Evolutionary conservation across 2,113 vertebrate genomes (phyloP), one percentile per base, ranked within the genome.

Genomic region (Pseudopodoces humilis): DNA sequence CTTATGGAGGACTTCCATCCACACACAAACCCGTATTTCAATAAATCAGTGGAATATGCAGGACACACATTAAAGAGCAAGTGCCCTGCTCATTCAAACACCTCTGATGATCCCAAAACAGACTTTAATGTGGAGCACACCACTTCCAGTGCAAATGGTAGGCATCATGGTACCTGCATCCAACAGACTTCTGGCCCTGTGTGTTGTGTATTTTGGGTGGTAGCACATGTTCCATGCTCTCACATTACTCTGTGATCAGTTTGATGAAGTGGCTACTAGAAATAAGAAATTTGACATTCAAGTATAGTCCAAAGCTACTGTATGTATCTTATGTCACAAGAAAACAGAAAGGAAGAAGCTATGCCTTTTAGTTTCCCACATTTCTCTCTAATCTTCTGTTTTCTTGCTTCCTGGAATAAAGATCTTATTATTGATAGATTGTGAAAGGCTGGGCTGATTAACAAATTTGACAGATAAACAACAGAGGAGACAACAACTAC

Each of bases 181-280:
- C 19, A 31, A n/a, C 27, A 33, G 39, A 70, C 31, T 2, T 7
- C 39, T 17, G 9, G 13, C 15, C 37, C 41, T 43, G 24, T 16
- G 20, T 11, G 10, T 44, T 19, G 0, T 17, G 3, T 27, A 19
- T 72, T 90, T 75, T 69, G 46, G 46, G 24, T 50, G 30, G 43
- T 2, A 69, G 33, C 2, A 1, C 11, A 11, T 4, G n/a, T 37
- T 58, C 23, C 5, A 5, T 2, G 22, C n/a, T 53, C 31, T 80
- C 53, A 21, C 43, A 35, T 59, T 33, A 76, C 18, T 65, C 20
- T 3, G 24, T 13, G 12, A 85, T 27, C 11, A 16, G 41, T 75
- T 67, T 77, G 41, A 63, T 77, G 25, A 82, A 69, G 44, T 25
- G 63, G 50, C 31, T 62, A 41, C 35, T 25, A 58, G 35, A 23